Base-by-base conservation (phyloP, 1,140 invertebrate species). In the Drosophila grimshawi region DNA sequence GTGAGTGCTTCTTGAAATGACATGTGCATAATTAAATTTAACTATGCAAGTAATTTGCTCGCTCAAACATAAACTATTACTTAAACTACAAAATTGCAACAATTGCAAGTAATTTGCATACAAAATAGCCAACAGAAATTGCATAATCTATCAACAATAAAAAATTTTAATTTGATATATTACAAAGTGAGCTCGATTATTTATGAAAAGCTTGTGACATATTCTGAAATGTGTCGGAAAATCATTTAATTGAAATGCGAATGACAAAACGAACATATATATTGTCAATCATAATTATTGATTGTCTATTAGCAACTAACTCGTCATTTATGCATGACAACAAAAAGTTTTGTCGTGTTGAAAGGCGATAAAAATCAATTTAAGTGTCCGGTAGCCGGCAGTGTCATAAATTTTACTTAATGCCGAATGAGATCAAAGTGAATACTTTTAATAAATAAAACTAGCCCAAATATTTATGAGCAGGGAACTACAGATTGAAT, bases 201-300 rank as follows among this genome's bases (percentile, higher is more conserved):
- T 68, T 55, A 41, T 67, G 53, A 61, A 49, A 56, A 49, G 27
- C n/a, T 19, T 8, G n/a, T 30, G 59, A 48, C 10, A 37, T 51
- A 52, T 48, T 61, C 19, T 61, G 74, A 46, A 64, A 68, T 73
- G 75, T 78, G 74, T 74, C 48, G 68, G 56, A 57, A 62, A 64
- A 72, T 76, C 68, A 76, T 80, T 71, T 86, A 60, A 60, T 72
- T 67, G 33, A 41, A 69, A 45, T 65, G 52, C 10, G 43, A 66
- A 57, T 49, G 33, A 8, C 3, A 43, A 19, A 10, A 8, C 30
- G 30, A 45, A 11, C 19, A 60, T 65, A 76, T 63, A 76, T 71
- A 76, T 71, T 86, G 82, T 86, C 82, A 86, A 86, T 86, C 83
- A 86, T 86, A 77, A 88, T 88, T 86, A 86, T 86, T 88, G 83